Evolutionary conservation across 1,140 invertebrate genomes (phyloP).

Genomic region (Rhagoletis zephyria): DNA sequence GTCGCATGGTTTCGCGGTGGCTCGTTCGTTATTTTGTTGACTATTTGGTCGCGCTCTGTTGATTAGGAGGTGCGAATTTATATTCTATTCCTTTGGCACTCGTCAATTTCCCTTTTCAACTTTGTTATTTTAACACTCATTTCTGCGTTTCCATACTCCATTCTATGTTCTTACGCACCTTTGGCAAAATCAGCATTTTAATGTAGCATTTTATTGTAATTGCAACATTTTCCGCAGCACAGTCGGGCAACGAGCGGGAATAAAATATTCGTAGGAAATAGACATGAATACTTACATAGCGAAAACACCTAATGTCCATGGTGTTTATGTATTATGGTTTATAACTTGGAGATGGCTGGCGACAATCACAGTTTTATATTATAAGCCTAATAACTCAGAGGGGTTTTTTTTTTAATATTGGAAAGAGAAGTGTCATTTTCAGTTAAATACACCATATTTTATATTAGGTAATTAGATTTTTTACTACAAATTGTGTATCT

Average conservation of each 20-base stretch:
- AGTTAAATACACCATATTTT: too few relatives aligned
- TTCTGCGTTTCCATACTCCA: neutral
- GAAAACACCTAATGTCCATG: neutral
- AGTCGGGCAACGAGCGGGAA: neutral
- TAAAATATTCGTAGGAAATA: neutral
- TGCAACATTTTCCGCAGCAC: constrained; percentile 10
- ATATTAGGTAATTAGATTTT: too few relatives aligned
- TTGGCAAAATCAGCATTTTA: constrained; percentile 16
- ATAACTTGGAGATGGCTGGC: neutral
- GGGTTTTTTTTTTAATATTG: too few relatives aligned
- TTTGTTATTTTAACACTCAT: neutral
- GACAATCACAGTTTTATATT: neutral
- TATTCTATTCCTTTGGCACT: neutral
- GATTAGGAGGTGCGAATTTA: constrained; percentile 36
- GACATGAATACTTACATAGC: neutral
- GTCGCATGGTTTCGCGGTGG: neutral
- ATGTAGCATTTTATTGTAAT: constrained; percentile 34
- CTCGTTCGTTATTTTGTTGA: neutral
- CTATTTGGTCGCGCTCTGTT: neutral
- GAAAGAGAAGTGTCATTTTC: too few relatives aligned
- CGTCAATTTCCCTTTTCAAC: neutral
- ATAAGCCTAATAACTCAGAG: neutral
- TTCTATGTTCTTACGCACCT: neutral
- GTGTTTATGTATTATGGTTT: neutral
- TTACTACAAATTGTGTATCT: too few relatives aligned